Evolutionary conservation across 1,140 invertebrate species (phyloP).

Genomic region (Rhopalosiphum padi): DNA sequence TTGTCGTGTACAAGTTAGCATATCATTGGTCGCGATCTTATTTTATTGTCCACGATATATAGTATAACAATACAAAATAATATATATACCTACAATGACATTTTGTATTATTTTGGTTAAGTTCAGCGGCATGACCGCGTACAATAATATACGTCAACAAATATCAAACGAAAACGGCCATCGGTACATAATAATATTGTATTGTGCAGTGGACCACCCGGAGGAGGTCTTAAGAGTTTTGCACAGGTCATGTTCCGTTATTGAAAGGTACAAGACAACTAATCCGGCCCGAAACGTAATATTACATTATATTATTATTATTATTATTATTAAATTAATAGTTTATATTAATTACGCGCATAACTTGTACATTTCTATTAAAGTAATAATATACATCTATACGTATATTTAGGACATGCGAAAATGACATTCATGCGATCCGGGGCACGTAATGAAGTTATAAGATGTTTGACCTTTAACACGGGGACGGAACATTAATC

Average conservation of each 20-base stretch:
- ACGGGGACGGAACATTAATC: slow-evolving; percentile 29
- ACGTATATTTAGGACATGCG: slow-evolving; percentile 17
- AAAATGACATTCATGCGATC: neutral
- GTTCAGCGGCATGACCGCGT: too few relatives aligned
- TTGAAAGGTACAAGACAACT: neutral
- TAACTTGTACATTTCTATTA: neutral
- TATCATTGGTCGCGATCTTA: neutral
- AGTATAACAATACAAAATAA: neutral
- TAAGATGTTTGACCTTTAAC: slow-evolving; percentile 31
- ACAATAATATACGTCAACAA: neutral
- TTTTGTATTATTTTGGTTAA: neutral
- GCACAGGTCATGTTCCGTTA: neutral
- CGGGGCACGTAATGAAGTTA: neutral
- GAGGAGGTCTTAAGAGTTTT: neutral
- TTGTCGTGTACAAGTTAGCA: neutral
- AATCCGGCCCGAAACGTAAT: neutral
- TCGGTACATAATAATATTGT: neutral
- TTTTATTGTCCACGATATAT: neutral
- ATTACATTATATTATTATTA: neutral
- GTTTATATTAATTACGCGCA: neutral
- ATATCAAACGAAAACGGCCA: neutral
- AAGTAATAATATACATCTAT: neutral
- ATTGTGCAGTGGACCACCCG: neutral
- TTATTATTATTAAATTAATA: neutral
- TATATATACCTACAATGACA: neutral